Percentiles rank a stretch among this genome's conserved stretches.
Evolutionary conservation across 2,113 vertebrate genomes (phyloP).

Genomic region (Triplophysa dalaica): DNA sequence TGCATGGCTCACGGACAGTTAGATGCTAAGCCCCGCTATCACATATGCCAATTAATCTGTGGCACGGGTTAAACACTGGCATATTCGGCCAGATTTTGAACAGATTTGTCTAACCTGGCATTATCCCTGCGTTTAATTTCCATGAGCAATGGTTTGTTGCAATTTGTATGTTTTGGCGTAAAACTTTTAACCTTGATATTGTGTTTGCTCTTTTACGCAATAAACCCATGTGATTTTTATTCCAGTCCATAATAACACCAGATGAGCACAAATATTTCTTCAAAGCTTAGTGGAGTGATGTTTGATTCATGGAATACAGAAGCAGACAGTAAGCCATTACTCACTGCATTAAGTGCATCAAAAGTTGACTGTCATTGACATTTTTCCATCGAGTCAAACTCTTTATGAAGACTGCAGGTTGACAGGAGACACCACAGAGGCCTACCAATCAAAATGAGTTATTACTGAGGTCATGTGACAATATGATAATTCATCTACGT

Average conservation of each 20-base stretch:
- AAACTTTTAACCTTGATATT: no score
- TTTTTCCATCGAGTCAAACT: background rate
- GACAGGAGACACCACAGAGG: background rate
- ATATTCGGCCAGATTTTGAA: constrained; percentile 40
- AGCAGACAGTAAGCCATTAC: background rate
- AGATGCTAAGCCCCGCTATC: constrained; percentile 40
- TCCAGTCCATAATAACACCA: no score
- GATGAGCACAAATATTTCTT: background rate
- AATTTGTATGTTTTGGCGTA: no score
- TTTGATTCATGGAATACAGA: background rate
- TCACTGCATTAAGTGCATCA: constrained; percentile 3
- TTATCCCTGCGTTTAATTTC: background rate
- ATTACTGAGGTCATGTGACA: constrained; percentile 10
- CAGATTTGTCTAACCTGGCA: constrained; percentile 33
- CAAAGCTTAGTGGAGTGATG: background rate
- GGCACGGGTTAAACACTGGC: constrained; percentile 51
- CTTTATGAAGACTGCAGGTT: background rate
- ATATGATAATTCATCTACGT: constrained; percentile 22
- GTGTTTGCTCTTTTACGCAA: no score
- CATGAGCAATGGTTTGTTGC: no score
- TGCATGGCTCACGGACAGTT: constrained; percentile 43
- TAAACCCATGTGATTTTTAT: no score
- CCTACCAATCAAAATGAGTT: constrained; percentile 24
- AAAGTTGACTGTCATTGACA: constrained; percentile 2
- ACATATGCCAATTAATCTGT: constrained; percentile 62